Percentiles rank a stretch among this genome's conserved stretches.
Evolutionary conservation across 92 coral and sea anemone species (phyloP).

Genomic region (Micromussa lordhowensis): DNA sequence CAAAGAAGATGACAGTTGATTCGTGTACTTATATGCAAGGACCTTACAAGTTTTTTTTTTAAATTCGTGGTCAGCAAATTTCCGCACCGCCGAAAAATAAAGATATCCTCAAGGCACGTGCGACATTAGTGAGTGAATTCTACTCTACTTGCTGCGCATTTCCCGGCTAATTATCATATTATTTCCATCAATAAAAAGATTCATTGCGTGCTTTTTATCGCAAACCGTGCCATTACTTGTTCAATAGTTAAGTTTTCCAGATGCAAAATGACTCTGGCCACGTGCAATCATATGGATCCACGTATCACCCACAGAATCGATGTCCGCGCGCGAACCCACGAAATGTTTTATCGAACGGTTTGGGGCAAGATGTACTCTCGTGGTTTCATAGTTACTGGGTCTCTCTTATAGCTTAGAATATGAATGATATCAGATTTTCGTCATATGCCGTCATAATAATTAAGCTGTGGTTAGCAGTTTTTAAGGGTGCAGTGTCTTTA

Average conservation of each 20-base stretch:
- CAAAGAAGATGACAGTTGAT: too few species aligned
- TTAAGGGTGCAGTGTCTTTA: neutral
- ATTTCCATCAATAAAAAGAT: neutral
- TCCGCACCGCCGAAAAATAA: neutral
- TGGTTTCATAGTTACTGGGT: neutral
- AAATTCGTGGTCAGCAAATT: too few species aligned
- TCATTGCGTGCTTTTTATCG: neutral
- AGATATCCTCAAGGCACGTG: neutral
- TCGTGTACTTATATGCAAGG: neutral
- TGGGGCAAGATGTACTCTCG: neutral
- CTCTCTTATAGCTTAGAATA: too few species aligned
- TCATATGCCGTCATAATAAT: neutral
- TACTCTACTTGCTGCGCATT: neutral
- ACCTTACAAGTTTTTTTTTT: too few species aligned
- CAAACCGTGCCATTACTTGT: neutral
- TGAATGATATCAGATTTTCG: neutral
- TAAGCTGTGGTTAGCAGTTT: neutral
- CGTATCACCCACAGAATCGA: neutral
- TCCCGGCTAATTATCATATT: neutral
- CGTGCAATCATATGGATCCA: too few species aligned
- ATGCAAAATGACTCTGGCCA: neutral
- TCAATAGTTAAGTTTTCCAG: neutral
- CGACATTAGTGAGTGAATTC: neutral
- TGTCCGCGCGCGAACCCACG: neutral
- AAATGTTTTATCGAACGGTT: neutral